Conservation (phyloP, 1,140 invertebrate genomes). For the Drosophila varians region DNA sequence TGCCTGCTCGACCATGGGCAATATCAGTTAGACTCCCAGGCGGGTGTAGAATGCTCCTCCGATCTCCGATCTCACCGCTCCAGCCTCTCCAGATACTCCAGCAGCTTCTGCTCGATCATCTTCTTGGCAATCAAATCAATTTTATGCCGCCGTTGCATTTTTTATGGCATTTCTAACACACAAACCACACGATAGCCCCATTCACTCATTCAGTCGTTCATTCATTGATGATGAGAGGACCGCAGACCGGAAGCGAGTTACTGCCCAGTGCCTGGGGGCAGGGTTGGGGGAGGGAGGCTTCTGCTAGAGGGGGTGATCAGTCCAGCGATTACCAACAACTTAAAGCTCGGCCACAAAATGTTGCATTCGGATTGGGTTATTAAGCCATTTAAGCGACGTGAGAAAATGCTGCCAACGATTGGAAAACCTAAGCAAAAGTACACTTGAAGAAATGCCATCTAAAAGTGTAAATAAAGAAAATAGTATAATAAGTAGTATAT, state of each 20-base stretch:
- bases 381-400: constrained; percentile 63
- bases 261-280: background rate
- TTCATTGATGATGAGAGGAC: constrained; percentile 41
- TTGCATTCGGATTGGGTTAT: constrained; percentile 58
- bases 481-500: too few species aligned
- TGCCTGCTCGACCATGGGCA: constrained; percentile 22
- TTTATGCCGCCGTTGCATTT: constrained; percentile 58
- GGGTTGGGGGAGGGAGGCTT: background rate
- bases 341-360: constrained; percentile 59
- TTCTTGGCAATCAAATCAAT: constrained; percentile 62
- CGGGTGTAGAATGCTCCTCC: constrained; percentile 30
- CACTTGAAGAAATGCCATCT: constrained; percentile 7
- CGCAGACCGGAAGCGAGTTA: constrained; percentile 61
- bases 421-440: constrained; percentile 23
- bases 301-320: constrained; percentile 3
- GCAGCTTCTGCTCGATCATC: constrained; percentile 30
- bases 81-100: background rate
- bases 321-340: constrained; percentile 43
- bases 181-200: constrained; percentile 56
- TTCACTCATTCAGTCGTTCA: constrained; percentile 36
- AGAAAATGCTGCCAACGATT: constrained; percentile 51
- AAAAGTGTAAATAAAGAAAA: too few species aligned
- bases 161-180: constrained; percentile 63
- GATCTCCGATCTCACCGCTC: background rate
- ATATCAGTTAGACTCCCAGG: constrained; percentile 35